Base-by-base conservation (phyloP, 2,888 invertebrate genomes). In the Melinopterus prodromus region DNA sequence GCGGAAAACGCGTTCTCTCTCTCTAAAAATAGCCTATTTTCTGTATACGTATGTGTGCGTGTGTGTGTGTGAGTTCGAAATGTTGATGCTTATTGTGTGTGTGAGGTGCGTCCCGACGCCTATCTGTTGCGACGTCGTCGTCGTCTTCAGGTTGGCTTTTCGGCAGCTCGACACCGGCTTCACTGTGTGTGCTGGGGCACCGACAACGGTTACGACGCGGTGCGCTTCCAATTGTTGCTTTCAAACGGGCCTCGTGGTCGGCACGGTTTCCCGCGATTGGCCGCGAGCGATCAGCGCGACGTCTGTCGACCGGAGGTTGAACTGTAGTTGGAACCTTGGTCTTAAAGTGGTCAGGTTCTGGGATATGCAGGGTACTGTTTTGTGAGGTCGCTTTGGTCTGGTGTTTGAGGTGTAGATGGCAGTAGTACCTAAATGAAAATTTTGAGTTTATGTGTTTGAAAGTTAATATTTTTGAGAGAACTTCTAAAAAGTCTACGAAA, bases 201-300 rank as follows among this genome's bases (percentile, higher is more conserved):
- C 53, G 26, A 53, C 53, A 12, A 53, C 53, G 53, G 53, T 53
- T 53, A 53, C 53, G 53, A 14, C 74, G 74, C 16, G 53, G 74
- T 36, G 35, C 16, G 74, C 74, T n/a, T 74, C 74, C 74, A 74
- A 74, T 74, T 74, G 74, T 74, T 74, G 16, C 74, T 74, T 74
- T 74, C 74, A 74, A 74, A 74, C 74, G 16, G 74, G 74, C 36
- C 53, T 53, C 53, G 53, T 53, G 26, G 36, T 36, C 74, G 7
- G 9, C 1, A 74, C 15, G 74, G n/a, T 74, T 74, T 74, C 74
- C 74, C 74, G 74, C 74, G 16, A 74, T 16, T 26, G 6, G 3
- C 53, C 53, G 53, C 53, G 53, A 53, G 53, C 53, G 53, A 7
- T 1, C 53, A 0, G 9, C 53, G 53, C 53, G 7, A 53, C 53